These are phyloP conservation scores for Pipra filicauda DNA, from an alignment of 2,113 vertebrate species.

Conservation along the genomic window DNA sequence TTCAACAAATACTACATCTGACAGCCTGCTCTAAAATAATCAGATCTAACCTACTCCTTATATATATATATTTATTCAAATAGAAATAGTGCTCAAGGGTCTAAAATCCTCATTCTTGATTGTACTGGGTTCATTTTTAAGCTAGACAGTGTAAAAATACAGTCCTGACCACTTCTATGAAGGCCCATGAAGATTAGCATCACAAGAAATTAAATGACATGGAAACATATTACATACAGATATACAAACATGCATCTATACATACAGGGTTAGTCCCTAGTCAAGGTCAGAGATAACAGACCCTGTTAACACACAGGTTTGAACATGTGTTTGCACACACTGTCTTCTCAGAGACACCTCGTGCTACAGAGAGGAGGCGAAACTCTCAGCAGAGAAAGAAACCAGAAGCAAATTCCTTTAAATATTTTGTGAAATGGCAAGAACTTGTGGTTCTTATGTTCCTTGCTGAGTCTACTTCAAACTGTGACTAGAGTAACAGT, in stretches of 20 bases:
- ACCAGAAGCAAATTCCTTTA: background rate
- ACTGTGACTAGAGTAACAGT: background rate
- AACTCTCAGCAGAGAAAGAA: background rate
- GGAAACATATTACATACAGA: background rate
- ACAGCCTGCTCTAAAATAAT: background rate
- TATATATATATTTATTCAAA: background rate
- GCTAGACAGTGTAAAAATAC: background rate
- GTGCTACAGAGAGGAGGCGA: background rate
- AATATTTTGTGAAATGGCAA: background rate
- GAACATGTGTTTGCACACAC: background rate
- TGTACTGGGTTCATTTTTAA: background rate
- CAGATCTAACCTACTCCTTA: background rate
- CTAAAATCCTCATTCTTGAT: background rate
- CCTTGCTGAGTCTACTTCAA: background rate
- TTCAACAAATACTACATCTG: background rate
- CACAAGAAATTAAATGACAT: background rate
- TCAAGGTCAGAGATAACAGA: background rate
- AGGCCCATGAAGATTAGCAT: background rate
- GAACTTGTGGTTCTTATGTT: background rate
- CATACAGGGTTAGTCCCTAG: background rate
- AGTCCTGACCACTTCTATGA: background rate
- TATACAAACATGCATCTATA: background rate
- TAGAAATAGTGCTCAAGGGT: background rate
- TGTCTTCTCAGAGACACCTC: background rate
- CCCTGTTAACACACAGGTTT: background rate